Evolutionary conservation across 2,888 invertebrate species (phyloP), one percentile per base, ranked within the genome.

Genomic region (Omphaloscelis lunosa): DNA sequence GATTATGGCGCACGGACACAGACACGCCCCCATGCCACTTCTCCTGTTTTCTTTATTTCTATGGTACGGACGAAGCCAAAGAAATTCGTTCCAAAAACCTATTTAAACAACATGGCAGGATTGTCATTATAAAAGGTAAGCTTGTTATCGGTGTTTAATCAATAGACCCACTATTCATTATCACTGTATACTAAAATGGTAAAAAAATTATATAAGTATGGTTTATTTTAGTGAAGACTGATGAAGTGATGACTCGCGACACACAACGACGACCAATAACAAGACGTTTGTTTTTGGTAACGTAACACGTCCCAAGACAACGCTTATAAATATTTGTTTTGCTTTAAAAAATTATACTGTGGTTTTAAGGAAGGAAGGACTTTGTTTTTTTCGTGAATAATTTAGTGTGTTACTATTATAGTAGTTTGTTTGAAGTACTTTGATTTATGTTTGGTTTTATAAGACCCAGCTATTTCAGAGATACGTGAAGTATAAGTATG

Each of bases 191-290:
- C n/a, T 56, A 51, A 61, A 80, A n/a, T n/a, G 5, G 20, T 71
- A 48, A n/a, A 39, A 45, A 9, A 58, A 34, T 23, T 34, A 23
- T 77, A 9, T 59, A 3, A 23, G 51, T 59, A 3, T n/a, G 51
- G 56, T 79, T 56, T 79, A 84, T 79, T 72, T 81, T 56, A 48
- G 74, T 80, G 9, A 56, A 48, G 59, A 86, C 77, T 72, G 59
- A 86, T 72, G 84, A 51, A 51, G 65, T 39, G 59, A 39, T 23
- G 73, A 11, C 2, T 51, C 56, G 34, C 8, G 62, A 17, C 56
- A 34, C n/a, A 12, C 58, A n/a, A 6, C 61, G 78, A n/a, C 53
- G 61, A 45, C 63, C 39, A 20, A 11, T 51, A 29, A 56, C 66
- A 34, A 34, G 15, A 34, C 72, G n/a, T 65, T 34, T 11, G 51